phyloP scores from a whole-genome alignment of 2,888 invertebrate species.

The Galeruca laticollis region DNA sequence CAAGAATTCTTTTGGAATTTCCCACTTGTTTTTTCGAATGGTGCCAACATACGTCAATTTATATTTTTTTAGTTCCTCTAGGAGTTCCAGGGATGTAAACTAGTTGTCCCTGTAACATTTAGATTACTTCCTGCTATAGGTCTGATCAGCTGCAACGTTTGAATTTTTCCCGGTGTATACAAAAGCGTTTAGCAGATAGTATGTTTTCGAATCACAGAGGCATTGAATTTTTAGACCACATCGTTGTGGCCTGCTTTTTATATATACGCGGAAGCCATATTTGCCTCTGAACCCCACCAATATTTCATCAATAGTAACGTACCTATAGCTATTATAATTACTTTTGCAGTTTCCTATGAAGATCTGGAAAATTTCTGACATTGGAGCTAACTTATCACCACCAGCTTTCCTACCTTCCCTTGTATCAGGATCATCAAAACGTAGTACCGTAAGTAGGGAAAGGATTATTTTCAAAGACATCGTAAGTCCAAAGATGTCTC shows the following conservation, averaged over 20 bases:
- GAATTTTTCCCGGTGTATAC: constrained; percentile 26
- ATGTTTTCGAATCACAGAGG: neutral
- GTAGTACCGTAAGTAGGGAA: neutral
- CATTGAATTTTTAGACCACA: constrained; percentile 43
- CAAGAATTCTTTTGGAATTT: constrained; percentile 54
- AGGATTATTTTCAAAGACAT: too few species aligned
- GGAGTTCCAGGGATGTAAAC: constrained; percentile 48
- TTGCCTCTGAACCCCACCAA: too few species aligned
- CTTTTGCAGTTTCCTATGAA: constrained; percentile 36
- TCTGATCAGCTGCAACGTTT: constrained; percentile 21
- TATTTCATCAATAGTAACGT: too few species aligned
- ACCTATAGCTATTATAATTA: too few species aligned
- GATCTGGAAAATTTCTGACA: constrained; percentile 33
- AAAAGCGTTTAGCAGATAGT: constrained; percentile 33
- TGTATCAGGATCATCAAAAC: constrained; percentile 28
- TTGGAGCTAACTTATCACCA: constrained; percentile 12
- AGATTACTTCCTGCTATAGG: too few species aligned
- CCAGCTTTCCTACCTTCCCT: constrained; percentile 9
- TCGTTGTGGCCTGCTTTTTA: constrained; percentile 43
- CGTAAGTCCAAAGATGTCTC: too few species aligned
- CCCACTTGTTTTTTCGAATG: constrained; percentile 54
- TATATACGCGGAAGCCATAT: constrained; percentile 41
- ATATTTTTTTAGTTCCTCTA: too few species aligned
- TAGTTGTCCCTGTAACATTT: constrained; percentile 52
- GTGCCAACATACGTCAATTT: constrained; percentile 52